Percentiles rank a stretch among this genome's conserved stretches.
These are phyloP conservation scores for Triplophysa siluroides DNA, from an alignment of 2,113 vertebrate species.

Conservation along the genomic window DNA sequence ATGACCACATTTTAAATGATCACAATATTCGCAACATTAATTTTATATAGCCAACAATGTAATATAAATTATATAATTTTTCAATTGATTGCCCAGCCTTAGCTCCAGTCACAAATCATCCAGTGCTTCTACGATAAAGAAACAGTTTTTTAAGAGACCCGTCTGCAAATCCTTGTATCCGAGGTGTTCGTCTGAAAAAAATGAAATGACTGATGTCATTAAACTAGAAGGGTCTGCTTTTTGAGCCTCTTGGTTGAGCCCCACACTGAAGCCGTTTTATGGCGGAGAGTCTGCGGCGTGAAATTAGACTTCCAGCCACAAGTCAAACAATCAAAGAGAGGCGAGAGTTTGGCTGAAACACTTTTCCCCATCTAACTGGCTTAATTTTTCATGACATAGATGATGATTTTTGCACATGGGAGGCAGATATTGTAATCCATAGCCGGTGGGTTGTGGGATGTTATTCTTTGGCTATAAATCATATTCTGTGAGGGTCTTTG, in stretches of 20 bases:
- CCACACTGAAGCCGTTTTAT: slow-evolving; percentile 42
- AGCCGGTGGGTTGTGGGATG: slow-evolving; percentile 54
- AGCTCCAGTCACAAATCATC: too few species aligned
- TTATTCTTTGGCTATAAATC: slow-evolving; percentile 65
- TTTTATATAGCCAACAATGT: too few species aligned
- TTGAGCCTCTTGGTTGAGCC: slow-evolving; percentile 32
- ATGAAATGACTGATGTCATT: neutral
- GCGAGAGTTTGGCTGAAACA: slow-evolving; percentile 23
- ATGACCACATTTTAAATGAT: too few species aligned
- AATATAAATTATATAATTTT: too few species aligned
- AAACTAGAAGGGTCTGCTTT: slow-evolving; percentile 33
- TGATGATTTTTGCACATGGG: slow-evolving; percentile 58
- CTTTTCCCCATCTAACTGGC: slow-evolving; percentile 11
- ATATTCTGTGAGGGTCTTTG: slow-evolving; percentile 53
- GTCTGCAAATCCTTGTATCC: neutral
- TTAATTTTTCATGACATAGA: slow-evolving; percentile 55
- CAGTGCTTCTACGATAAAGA: too few species aligned
- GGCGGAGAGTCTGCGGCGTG: slow-evolving; percentile 18
- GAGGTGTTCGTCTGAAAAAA: neutral
- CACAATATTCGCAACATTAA: too few species aligned
- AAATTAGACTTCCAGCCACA: slow-evolving; percentile 29
- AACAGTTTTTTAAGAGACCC: too few species aligned
- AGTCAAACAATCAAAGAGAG: slow-evolving; percentile 43
- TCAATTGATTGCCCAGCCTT: too few species aligned
- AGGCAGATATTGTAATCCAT: slow-evolving; percentile 53